Conservation (phyloP, 2,888 invertebrate genomes). For the Xestoiulus laeticollis region DNA sequence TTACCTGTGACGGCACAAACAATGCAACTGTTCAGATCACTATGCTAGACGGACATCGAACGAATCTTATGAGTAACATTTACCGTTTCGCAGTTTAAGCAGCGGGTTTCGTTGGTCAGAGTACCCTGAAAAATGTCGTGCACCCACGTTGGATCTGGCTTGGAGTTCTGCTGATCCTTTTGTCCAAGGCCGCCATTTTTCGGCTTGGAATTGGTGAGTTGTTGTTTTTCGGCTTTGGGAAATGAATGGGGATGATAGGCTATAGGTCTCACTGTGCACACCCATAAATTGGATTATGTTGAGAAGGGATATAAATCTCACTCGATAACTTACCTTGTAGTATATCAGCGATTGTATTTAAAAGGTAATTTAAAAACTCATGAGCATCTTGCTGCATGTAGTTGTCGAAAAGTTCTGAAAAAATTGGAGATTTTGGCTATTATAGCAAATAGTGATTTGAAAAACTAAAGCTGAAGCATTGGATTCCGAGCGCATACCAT, state of each 20-base stretch:
- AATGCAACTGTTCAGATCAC: too few relatives aligned
- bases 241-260: too few relatives aligned
- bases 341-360: conserved; percentile 98
- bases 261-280: too few relatives aligned
- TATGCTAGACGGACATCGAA: neutral
- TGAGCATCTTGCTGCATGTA: conserved; percentile 99
- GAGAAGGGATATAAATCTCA: neutral
- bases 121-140: conserved; percentile 99
- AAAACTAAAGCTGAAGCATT: too few relatives aligned
- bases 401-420: conserved; percentile 97
- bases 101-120: conserved; percentile 97
- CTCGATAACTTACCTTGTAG: conserved; percentile 76
- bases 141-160: conserved; percentile 95
- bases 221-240: conserved; percentile 56
- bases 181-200: conserved; percentile 52
- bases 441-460: too few relatives aligned
- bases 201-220: conserved; percentile 53
- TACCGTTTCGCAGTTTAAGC: conserved; percentile 99
- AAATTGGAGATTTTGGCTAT: conserved; percentile 56
- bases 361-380: conserved; percentile 98
- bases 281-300: conserved; percentile 50
- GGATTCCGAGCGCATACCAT: conserved; percentile 71
- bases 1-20: conserved; percentile 67
- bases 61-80: conserved; percentile 59
- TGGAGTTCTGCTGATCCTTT: conserved; percentile 60